phyloP scores from a whole-genome alignment of 1,140 invertebrate genomes.

The Papilio glaucus region DNA sequence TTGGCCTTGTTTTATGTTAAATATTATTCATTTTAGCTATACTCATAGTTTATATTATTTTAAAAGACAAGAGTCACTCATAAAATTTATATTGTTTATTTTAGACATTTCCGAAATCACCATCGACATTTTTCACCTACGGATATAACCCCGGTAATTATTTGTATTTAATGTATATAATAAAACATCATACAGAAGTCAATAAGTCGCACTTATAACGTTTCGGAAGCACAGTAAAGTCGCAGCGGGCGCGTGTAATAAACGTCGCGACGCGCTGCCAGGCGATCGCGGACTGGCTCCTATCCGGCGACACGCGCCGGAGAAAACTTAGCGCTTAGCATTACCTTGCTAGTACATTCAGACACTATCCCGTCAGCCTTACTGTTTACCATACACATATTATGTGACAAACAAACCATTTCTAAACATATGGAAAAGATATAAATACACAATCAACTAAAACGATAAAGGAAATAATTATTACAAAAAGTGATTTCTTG shows the following conservation, averaged over 20 bases:
- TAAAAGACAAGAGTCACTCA: background rate
- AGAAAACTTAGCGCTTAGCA: too few species aligned
- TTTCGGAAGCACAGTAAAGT: conserved; percentile 36
- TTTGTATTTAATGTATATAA: background rate
- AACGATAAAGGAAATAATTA: too few species aligned
- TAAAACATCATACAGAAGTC: background rate
- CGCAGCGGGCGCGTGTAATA: conserved; percentile 40
- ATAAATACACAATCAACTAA: too few species aligned
- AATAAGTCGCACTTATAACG: background rate
- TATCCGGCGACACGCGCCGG: conserved; percentile 26
- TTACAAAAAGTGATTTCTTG: too few species aligned
- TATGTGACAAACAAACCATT: too few species aligned
- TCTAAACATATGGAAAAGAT: too few species aligned
- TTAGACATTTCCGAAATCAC: conserved; percentile 14
- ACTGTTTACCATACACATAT: too few species aligned
- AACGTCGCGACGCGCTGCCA: conserved; percentile 62
- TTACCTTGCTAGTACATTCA: too few species aligned
- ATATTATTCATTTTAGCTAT: background rate
- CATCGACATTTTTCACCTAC: conserved; percentile 23
- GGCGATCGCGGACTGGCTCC: conserved; percentile 59
- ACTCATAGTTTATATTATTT: background rate
- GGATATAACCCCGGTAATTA: background rate
- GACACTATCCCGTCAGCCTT: too few species aligned
- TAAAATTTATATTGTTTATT: too few species aligned
- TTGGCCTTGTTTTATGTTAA: background rate